A percentile compares a stretch with the other conserved stretches of the same genome.
Evolutionary conservation across 1,140 invertebrate species (phyloP).

Genomic region (Heliothis subflexa): DNA sequence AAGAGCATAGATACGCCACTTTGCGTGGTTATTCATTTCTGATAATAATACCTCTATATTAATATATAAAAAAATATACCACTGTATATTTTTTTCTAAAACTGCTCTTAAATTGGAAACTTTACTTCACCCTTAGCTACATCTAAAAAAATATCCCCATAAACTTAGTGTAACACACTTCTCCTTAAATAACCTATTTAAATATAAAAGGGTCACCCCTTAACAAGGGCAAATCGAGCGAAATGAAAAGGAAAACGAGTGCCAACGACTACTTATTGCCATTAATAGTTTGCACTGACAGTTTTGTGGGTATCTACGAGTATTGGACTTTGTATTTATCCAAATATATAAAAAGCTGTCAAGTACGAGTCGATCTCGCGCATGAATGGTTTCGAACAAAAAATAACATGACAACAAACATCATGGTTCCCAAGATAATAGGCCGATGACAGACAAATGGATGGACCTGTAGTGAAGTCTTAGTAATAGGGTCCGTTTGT

Average conservation of each 20-base stretch:
- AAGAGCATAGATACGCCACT: no score
- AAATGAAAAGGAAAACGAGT: slow-evolving; percentile 37
- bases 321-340: neutral
- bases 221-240: slow-evolving; percentile 43
- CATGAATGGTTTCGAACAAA: neutral
- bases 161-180: neutral
- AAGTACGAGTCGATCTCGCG: neutral
- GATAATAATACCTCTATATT: no score
- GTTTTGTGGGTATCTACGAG: slow-evolving; percentile 24
- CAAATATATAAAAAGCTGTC: neutral
- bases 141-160: neutral
- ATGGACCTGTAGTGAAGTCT: no score
- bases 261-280: slow-evolving; percentile 35
- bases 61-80: no score
- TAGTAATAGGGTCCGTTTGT: no score
- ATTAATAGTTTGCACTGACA: slow-evolving; percentile 54
- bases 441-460: no score
- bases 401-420: neutral
- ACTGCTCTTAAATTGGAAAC: neutral
- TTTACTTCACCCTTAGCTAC: neutral
- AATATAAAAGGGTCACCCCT: slow-evolving; percentile 40
- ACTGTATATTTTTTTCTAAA: no score
- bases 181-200: slow-evolving; percentile 3
- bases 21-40: no score
- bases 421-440: no score